Base-by-base conservation (phyloP, 92 coral and sea anemone species). In the Phenganax subtilis region DNA sequence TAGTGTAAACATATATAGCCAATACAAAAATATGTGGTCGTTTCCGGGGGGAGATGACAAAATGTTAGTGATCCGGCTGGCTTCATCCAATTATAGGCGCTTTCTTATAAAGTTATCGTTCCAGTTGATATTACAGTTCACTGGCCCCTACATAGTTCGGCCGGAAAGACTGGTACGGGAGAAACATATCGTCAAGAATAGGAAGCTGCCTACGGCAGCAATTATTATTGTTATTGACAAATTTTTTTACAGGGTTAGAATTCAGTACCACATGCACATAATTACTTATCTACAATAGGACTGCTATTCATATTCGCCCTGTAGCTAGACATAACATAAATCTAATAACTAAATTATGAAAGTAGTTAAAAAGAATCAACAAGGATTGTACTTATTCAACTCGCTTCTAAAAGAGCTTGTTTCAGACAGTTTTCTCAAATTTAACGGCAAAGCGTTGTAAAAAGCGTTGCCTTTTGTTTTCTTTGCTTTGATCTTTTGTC, bases 231-330 rank as follows among this genome's bases (percentile, higher is more conserved):
- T 58, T 58, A 58, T 58, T 58, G 1, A 7, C 63, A 58, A 58
- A 58, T 58, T 0, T 37, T 37, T 37, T 0, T 0, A 37, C 47
- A 37, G 2, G 47, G 5, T 37, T 37, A 5, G 47, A 58, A 58
- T 58, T 58, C 63, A 58, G 8, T 58, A 58, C 63, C 63, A 58
- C 63, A 58, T 58, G 63, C 63, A 58, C 8, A 2, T 0, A 58
- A 56, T 56, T 56, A 56, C 60, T 56, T 56, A 56, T 56, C 60
- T 58, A 58, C 63, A 58, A 58, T 58, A n/a, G 63, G 63, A 58
- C 63, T 58, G 63, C 63, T 58, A 58, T 58, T 58, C 14, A 58
- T 58, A 8, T 67, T 67, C 25, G 73, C 0, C 73, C 73, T 67
- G 3, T 67, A 67, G 11, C 0, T 59, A 59, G 9, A 67, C 12